Percentiles rank a stretch among this genome's conserved stretches.
phyloP scores from a whole-genome alignment of 2,113 vertebrate genomes.

The Cairina moschata region DNA sequence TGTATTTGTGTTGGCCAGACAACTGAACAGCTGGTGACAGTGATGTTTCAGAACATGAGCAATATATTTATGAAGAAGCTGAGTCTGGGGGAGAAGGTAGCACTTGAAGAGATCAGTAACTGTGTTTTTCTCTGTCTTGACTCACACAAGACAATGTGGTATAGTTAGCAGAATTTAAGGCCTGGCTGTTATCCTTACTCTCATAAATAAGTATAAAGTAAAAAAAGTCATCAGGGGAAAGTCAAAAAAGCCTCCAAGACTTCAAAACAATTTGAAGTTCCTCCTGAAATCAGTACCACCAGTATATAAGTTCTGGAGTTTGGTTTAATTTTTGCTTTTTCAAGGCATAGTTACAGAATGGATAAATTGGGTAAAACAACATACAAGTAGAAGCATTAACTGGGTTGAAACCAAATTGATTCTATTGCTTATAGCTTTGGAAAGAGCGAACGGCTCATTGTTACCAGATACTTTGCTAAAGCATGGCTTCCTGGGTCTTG shows the following conservation, averaged over 20 bases:
- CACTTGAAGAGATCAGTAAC: not conserved
- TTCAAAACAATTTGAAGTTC: not conserved
- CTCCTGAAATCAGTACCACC: not conserved
- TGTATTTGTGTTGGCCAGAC: not conserved
- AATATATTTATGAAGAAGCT: not conserved
- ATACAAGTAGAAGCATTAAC: not conserved
- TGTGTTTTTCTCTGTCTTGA: not conserved
- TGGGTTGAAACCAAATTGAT: not conserved
- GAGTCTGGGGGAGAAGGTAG: not conserved
- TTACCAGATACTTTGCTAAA: not conserved
- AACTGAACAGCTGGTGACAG: not conserved
- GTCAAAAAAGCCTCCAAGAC: no score
- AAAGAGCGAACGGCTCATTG: not conserved
- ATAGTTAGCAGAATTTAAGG: not conserved
- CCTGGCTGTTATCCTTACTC: not conserved
- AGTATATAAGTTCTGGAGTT: not conserved
- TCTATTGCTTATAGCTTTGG: not conserved
- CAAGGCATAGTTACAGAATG: not conserved
- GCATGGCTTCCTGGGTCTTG: not conserved
- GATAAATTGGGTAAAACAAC: not conserved
- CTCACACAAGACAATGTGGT: fast-evolving
- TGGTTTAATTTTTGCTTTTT: not conserved
- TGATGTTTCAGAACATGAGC: not conserved
- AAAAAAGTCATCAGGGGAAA: not conserved
- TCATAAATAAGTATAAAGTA: not conserved